Evolutionary conservation across 2,888 invertebrate genomes (phyloP).

Genomic region (Caenorhabditis macrosperma): DNA sequence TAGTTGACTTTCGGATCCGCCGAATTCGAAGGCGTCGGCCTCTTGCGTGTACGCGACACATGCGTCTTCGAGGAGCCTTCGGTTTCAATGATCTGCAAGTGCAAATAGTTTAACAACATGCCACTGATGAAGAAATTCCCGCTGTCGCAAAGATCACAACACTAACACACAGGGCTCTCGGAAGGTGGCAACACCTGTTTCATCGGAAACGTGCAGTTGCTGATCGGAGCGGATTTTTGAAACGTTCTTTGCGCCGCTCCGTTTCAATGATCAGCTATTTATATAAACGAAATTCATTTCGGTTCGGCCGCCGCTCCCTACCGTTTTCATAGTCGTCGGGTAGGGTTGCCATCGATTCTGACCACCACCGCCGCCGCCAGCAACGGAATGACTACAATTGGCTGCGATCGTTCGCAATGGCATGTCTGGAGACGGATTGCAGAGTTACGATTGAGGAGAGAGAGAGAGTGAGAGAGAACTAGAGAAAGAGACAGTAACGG

Average conservation of each 20-base stretch:
- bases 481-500: not conserved
- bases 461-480: too few species aligned
- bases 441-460: too few species aligned
- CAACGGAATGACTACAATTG: slow-evolving; percentile 14
- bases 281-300: too few species aligned
- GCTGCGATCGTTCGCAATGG: slow-evolving; percentile 39
- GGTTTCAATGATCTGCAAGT: slow-evolving; percentile 60
- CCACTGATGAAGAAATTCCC: slow-evolving; percentile 2
- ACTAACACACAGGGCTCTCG: too few species aligned
- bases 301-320: not conserved
- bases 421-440: slow-evolving; percentile 45
- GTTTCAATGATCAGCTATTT: slow-evolving; percentile 13
- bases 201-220: slow-evolving; percentile 11
- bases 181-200: slow-evolving; percentile 30
- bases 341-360: slow-evolving; percentile 41
- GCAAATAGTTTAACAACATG: slow-evolving; percentile 1
- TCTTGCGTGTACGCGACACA: slow-evolving; percentile 21
- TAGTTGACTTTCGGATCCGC: slow-evolving; percentile 60
- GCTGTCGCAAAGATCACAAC: slow-evolving; percentile 30
- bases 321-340: not conserved
- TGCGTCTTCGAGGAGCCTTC: slow-evolving; percentile 10
- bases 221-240: slow-evolving; percentile 32
- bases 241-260: slow-evolving; percentile 9
- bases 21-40: slow-evolving; percentile 53
- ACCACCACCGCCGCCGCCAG: not conserved